A percentile compares a stretch with the other conserved stretches of the same genome.
Evolutionary conservation across 1,140 invertebrate species (phyloP).

Genomic region (Camponotus pennsylvanicus): DNA sequence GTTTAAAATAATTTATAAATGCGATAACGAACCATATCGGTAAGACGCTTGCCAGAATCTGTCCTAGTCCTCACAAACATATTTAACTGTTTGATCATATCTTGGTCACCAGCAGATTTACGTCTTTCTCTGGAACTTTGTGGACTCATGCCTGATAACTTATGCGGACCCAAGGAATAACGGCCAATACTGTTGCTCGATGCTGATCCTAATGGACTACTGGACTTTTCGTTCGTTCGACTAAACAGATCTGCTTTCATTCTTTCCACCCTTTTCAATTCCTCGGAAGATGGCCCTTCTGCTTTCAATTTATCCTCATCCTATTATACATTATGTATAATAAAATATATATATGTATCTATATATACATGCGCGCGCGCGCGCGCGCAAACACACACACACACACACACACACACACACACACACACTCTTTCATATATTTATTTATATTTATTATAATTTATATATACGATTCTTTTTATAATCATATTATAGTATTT

Average conservation of each 20-base stretch:
- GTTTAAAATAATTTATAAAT: slow-evolving; percentile 1
- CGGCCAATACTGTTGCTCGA: slow-evolving; percentile 88
- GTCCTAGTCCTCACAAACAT: slow-evolving; percentile 93
- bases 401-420: no score
- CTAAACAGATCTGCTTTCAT: slow-evolving; percentile 86
- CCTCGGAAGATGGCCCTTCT: slow-evolving; percentile 87
- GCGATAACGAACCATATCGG: slow-evolving; percentile 89
- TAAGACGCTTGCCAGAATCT: slow-evolving; percentile 93
- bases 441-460: no score
- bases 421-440: no score
- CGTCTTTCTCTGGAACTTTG: slow-evolving; percentile 88
- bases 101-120: slow-evolving; percentile 91
- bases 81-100: slow-evolving; percentile 90
- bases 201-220: slow-evolving; percentile 85
- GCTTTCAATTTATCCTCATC: slow-evolving; percentile 91
- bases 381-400: no score
- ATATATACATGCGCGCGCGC: neutral
- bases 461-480: no score
- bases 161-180: slow-evolving; percentile 87
- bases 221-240: slow-evolving; percentile 81
- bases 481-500: no score
- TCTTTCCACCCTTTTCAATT: slow-evolving; percentile 88
- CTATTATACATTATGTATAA: slow-evolving; percentile 69
- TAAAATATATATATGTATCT: neutral
- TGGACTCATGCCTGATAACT: slow-evolving; percentile 79